Conservation (phyloP, 2,113 vertebrate species). For the Diphyllodes magnificus region DNA sequence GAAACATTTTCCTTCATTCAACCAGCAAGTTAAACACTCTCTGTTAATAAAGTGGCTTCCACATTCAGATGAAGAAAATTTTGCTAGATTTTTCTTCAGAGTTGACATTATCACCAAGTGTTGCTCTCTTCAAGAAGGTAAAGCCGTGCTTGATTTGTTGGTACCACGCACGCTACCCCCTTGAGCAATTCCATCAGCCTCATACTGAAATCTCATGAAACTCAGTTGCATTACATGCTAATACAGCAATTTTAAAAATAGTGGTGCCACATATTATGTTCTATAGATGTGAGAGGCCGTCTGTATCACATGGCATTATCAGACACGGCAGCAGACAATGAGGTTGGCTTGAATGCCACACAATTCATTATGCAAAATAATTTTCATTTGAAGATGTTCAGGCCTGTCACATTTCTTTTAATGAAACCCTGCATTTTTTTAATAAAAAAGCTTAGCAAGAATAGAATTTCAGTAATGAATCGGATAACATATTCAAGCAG, state of each 20-base stretch:
- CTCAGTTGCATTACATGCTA: not conserved
- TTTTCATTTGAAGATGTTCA: not conserved
- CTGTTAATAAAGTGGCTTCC: not conserved
- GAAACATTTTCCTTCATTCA: not conserved
- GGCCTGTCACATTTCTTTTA: not conserved
- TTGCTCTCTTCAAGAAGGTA: not conserved
- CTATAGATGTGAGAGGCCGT: not conserved
- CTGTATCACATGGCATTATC: not conserved
- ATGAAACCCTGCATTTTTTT: not conserved
- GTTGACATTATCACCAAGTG: not conserved
- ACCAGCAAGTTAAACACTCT: not conserved
- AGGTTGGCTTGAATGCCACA: not conserved
- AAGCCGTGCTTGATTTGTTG: not conserved
- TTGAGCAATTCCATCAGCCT: not conserved
- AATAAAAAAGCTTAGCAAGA: conserved; percentile 2
- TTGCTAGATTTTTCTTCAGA: not conserved
- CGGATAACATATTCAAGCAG: not conserved
- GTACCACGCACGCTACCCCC: not conserved
- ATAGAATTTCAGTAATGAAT: conserved; percentile 12
- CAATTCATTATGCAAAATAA: conserved; percentile 2
- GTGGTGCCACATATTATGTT: not conserved
- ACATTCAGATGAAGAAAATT: not conserved
- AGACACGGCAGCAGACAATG: not conserved
- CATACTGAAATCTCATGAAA: not conserved
- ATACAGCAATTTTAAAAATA: not conserved